Percentiles rank a stretch among this genome's conserved stretches.
Conservation (phyloP, 2,797 vertebrate genomes). For the Alectoris magna region DNA sequence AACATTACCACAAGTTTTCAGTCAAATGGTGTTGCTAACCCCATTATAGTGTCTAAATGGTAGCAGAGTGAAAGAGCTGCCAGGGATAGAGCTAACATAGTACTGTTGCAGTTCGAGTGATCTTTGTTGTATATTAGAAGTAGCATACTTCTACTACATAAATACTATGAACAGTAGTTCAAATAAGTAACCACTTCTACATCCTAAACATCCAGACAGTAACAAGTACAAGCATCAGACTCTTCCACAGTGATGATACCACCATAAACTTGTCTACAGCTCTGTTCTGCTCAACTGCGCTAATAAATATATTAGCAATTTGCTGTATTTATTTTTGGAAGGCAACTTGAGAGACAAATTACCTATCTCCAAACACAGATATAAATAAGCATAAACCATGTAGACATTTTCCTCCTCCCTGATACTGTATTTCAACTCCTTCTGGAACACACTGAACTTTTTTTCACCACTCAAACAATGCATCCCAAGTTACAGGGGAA, state of each 20-base stretch:
- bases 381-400: constrained; percentile 44
- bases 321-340: constrained; percentile 46
- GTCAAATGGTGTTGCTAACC: background rate
- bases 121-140: background rate
- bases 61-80: background rate
- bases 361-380: constrained; percentile 28
- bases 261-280: background rate
- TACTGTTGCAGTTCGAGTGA: background rate
- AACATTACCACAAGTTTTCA: background rate
- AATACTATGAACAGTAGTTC: background rate
- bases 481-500: background rate
- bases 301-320: constrained; percentile 38
- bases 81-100: background rate
- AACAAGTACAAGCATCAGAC: background rate
- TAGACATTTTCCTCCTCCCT: constrained; percentile 7
- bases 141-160: background rate
- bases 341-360: constrained; percentile 28
- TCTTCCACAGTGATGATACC: background rate
- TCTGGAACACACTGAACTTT: constrained; percentile 38
- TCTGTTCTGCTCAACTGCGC: background rate
- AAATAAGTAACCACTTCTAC: background rate
- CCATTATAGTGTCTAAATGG: background rate
- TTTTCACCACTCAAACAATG: background rate
- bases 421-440: constrained; percentile 7
- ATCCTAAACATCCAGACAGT: background rate